Base-by-base conservation (phyloP, 2,113 vertebrate genomes). In the Elachura formosa region DNA sequence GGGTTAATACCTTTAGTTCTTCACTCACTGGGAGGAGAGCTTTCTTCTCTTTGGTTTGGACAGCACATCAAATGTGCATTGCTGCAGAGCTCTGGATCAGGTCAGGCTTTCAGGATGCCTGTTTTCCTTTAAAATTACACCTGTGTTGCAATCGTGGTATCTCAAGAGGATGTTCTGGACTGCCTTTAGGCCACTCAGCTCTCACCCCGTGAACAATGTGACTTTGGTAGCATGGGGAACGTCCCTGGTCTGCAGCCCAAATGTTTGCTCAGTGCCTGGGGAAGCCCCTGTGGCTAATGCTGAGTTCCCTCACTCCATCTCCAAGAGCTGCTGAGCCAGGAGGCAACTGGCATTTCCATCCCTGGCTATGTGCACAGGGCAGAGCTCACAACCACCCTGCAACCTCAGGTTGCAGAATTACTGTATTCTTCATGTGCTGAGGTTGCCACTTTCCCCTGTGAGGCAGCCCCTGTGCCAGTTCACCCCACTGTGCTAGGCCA, bases 171-270 rank as follows among this genome's bases (percentile, higher is more conserved):
- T 34, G 33, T 15, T 77, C 51, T 78, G 82, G 26, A 69, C 73
- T 93, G 87, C 38, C 81, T 73, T 93, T 38, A 82, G 75, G 76
- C 29, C 61, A 46, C 69, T 77, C 63, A 51, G 52, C 69, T 36
- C 58, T 38, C 1, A 0, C 19, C 28, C 69, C 31, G 24, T 16
- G 66, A 72, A 12, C 74, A 76, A 40, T 3, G 14, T 31, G 88
- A 55, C 74, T 72, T 5, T 21, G 56, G 66, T 17, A 51, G 56
- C 40, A 22, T 0, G 5, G 67, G 66, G 67, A 90, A 13, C 0
- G 0, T 6, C 51, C 80, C 29, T 81, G 93, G 87, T 55, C 34
- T 15, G 38, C 59, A 54, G 89, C 73, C 86, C 89, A 71, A 77
- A 81, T 19, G 33, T 45, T 76, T 61, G 40, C 49, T 83, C 31